Percentiles rank a stretch among this genome's conserved stretches.
Conservation (phyloP, 2,113 vertebrate genomes). For the Diphyllodes magnificus region DNA sequence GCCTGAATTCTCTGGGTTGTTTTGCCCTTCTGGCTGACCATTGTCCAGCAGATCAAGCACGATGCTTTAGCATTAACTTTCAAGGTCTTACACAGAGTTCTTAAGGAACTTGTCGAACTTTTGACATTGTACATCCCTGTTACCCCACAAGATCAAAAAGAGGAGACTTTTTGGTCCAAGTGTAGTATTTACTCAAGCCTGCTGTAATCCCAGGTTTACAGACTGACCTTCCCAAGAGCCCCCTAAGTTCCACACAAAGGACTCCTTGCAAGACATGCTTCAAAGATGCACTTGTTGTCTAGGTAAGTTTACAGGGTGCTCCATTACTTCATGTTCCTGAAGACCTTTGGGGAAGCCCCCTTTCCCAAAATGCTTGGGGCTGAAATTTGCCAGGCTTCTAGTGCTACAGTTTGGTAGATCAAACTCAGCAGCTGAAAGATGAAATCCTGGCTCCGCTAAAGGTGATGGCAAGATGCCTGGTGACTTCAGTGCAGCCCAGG, state of each 20-base stretch:
- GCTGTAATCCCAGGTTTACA: background rate
- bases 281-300: background rate
- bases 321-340: background rate
- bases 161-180: background rate
- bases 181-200: background rate
- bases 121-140: background rate
- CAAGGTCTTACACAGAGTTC: background rate
- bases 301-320: background rate
- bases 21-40: background rate
- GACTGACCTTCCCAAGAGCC: background rate
- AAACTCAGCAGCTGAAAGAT: background rate
- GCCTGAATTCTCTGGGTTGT: background rate
- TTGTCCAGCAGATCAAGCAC: background rate
- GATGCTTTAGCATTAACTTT: slow-evolving; percentile 21
- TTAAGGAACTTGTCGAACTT: background rate
- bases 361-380: background rate
- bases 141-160: background rate
- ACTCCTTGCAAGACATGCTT: background rate
- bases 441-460: background rate
- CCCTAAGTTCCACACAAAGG: background rate
- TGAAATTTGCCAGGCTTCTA: background rate
- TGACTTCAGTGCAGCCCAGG: background rate
- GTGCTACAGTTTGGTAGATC: background rate
- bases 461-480: background rate
- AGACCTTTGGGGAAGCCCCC: background rate